Base-by-base conservation (phyloP, 2,113 vertebrate genomes). In the Symphodus melops region DNA sequence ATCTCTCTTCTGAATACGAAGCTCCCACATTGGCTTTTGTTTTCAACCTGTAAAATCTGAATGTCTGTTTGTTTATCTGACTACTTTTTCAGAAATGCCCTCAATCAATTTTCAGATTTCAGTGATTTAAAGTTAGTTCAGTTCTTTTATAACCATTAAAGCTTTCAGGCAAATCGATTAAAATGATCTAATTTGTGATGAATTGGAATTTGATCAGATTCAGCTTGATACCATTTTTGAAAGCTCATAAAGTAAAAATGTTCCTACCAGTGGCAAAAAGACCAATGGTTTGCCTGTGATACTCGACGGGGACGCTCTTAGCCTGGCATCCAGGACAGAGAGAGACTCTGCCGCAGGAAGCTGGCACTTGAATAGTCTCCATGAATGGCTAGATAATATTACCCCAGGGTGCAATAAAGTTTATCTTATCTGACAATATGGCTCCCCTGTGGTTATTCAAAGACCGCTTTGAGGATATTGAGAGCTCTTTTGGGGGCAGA, bases 281-380 rank as follows among this genome's bases (percentile, higher is more conserved):
- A 60, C 57, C 68, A 60, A 83, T 75, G 56, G 54, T 77, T 81
- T 79, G 51, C 61, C 69, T 67, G 48, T 77, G 46, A 82, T 67
- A 69, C 69, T 70, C 21, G 61, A n/a, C 37, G 57, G 25, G 55
- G 16, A 9, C 56, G 78, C 75, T 77, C 54, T 75, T 54, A 71
- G 54, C 72, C 77, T 84, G 83, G 83, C 81, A 86, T 80, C 75
- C 63, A 74, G 77, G 75, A 86, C 86, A 68, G 72, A 80, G 81
- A 86, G 74, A 84, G 70, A 80, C 68, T 71, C 64, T 74, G 53
- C 76, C 73, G 76, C 66, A 72, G 62, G 66, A 77, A 23, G 21
- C 51, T 86, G 84, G 83, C 77, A 82, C 72, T 33, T 65, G 80
- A 87, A 85, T 61, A 81, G 75, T 75, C 77, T 68, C 65, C 49